These are phyloP conservation scores for Mechanitis messenoides DNA, from an alignment of 2,888 invertebrate genomes.

Conservation along the genomic window DNA sequence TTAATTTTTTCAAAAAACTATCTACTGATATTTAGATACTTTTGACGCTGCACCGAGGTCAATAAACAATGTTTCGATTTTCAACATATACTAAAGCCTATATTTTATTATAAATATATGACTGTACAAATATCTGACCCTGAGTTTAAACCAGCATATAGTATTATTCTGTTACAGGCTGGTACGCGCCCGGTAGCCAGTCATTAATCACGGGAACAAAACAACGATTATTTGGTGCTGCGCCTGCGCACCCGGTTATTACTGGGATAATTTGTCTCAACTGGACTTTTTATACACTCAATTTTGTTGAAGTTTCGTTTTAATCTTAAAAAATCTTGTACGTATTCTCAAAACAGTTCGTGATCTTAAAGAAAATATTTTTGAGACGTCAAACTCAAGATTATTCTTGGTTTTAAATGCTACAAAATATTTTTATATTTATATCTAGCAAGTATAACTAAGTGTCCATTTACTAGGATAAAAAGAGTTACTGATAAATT, in stretches of 20 bases:
- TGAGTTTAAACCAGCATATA: constrained; percentile 9
- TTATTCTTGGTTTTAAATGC: too few relatives aligned
- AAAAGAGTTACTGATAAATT: too few relatives aligned
- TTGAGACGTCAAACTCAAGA: not conserved
- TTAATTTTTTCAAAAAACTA: too few relatives aligned
- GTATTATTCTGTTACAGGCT: constrained; percentile 3
- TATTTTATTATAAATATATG: too few relatives aligned
- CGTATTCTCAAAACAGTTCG: not conserved
- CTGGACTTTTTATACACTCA: constrained; percentile 14
- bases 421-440: too few relatives aligned
- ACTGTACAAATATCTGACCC: too few relatives aligned
- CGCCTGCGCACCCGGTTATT: constrained; percentile 25
- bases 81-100: too few relatives aligned
- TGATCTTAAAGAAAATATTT: not conserved
- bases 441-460: too few relatives aligned
- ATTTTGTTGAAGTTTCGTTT: constrained; percentile 18
- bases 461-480: too few relatives aligned
- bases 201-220: constrained; percentile 26
- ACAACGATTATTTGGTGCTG: constrained; percentile 12
- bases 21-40: too few relatives aligned
- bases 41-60: too few relatives aligned
- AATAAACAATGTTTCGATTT: too few relatives aligned
- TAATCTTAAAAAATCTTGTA: constrained; percentile 16
- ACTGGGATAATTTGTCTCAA: constrained; percentile 25
- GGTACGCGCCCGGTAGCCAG: constrained; percentile 18